Base-by-base conservation (phyloP, 2,113 vertebrate genomes). In the Poicephalus gulielmi region DNA sequence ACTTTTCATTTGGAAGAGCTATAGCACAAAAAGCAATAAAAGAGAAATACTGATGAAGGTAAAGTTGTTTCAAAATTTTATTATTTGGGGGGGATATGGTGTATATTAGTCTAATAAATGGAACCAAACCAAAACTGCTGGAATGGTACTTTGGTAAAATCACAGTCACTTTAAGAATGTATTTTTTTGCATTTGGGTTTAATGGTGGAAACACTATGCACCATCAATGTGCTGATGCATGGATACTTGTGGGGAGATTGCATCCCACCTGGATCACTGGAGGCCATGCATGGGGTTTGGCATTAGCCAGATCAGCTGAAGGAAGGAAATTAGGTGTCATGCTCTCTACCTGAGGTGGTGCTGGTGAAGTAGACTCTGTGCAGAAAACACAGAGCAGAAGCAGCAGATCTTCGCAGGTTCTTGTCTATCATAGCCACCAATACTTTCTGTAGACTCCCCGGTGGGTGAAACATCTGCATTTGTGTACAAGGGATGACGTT, bases 161-260 rank as follows among this genome's bases (percentile, higher is more conserved):
- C 8, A 14, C 25, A 33, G 3, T 24, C 50, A 11, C n/a, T 66
- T 44, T n/a, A 25, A 66, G 64, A 83, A 44, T 7, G 5, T 15
- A 4, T 10, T 55, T 59, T 73, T 64, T 66, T 50, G 30, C 52
- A 44, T 1, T 2, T 37, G 44, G 37, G 41, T 66, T 66, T 64
- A 50, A 57, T 39, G 55, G 17, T 2, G 19, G n/a, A 75, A 69
- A 33, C 7, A 3, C 15, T 17, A 33, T 2, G 1, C 27, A 3
- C 9, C 25, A 10, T 28, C 0, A 5, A 25, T 15, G 10, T 2
- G 2, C 7, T n/a, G 69, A 12, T 0, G 9, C 35, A 9, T 14
- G 47, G 47, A 37, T 67, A 11, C 27, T 6, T 9, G 6, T 11
- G 35, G 57, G 47, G 33, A 59, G 49, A 13, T 33, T 55, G 28